These are phyloP conservation scores for Rutilus rutilus DNA, from an alignment of 2,113 vertebrate genomes.

Conservation along the genomic window DNA sequence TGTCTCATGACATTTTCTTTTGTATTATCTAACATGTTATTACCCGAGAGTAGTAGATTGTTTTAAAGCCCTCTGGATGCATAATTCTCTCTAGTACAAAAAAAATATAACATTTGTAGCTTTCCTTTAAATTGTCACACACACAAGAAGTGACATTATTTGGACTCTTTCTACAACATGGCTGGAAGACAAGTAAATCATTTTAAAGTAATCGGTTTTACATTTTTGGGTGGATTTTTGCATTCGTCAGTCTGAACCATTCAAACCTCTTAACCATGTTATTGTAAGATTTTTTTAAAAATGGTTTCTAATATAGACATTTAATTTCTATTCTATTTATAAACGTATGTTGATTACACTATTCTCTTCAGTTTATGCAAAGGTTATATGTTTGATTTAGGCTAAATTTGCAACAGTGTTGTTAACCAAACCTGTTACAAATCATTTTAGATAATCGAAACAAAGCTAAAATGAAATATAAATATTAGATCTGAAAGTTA, in stretches of 20 bases:
- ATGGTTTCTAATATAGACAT: background rate
- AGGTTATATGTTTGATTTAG: background rate
- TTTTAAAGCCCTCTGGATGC: background rate
- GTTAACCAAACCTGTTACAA: background rate
- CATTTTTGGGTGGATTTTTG: background rate
- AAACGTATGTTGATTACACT: background rate
- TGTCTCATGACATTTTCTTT: constrained; percentile 2
- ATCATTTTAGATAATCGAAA: background rate
- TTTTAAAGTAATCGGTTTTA: too few species aligned
- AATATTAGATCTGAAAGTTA: too few species aligned
- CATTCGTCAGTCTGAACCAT: background rate
- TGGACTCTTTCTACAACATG: background rate
- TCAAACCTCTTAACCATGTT: background rate
- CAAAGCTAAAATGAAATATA: background rate
- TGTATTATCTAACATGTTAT: background rate
- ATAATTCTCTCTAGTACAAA: background rate
- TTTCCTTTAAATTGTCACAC: background rate
- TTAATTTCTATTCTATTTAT: background rate
- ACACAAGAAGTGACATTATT: background rate
- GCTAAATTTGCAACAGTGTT: background rate
- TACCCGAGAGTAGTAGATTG: background rate
- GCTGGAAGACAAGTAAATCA: too few species aligned
- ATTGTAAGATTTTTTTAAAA: too few species aligned
- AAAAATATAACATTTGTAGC: background rate
- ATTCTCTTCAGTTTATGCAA: background rate